A percentile compares a stretch with the other conserved stretches of the same genome.
Conservation (phyloP, 30 jellyfish, hydroid and myxozoan species). For the Aurelia sp. region DNA sequence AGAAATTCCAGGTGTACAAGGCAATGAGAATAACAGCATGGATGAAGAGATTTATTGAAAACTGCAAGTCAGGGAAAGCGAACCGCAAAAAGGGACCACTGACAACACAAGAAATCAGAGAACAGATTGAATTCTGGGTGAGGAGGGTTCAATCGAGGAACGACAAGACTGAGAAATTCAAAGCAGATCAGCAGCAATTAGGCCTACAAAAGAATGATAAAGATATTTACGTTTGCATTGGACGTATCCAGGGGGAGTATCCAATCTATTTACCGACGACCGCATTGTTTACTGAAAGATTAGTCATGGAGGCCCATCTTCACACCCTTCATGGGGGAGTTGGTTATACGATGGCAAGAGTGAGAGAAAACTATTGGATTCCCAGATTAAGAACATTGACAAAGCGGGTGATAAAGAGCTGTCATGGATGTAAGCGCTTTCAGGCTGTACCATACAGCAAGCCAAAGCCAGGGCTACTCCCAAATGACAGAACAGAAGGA, state of each 20-base stretch:
- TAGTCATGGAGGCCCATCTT: slow-evolving; percentile 29
- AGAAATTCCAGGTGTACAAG: neutral
- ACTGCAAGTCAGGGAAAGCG: slow-evolving; percentile 10
- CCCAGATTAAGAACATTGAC: slow-evolving; percentile 33
- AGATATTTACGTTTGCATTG: too few relatives aligned
- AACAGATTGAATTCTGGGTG: neutral
- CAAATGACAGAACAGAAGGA: slow-evolving; percentile 59
- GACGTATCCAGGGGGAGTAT: too few relatives aligned
- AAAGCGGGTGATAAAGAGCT: slow-evolving; percentile 9
- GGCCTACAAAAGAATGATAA: too few relatives aligned
- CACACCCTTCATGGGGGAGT: slow-evolving; percentile 36
- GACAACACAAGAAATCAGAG: slow-evolving; percentile 47
- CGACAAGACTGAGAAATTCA: too few relatives aligned
- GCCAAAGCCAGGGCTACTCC: slow-evolving; percentile 63
- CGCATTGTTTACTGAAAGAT: neutral
- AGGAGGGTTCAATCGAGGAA: too few relatives aligned
- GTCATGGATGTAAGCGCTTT: slow-evolving; percentile 33
- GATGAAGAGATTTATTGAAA: neutral
- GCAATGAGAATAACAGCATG: slow-evolving; percentile 10
- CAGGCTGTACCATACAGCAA: slow-evolving; percentile 30
- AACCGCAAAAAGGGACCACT: neutral
- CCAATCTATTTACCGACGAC: slow-evolving; percentile 41
- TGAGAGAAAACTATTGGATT: slow-evolving; percentile 37
- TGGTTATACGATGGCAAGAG: slow-evolving; percentile 32
- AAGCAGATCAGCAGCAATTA: too few relatives aligned